Conservation (phyloP, 2,113 vertebrate species). For the Parus major region DNA sequence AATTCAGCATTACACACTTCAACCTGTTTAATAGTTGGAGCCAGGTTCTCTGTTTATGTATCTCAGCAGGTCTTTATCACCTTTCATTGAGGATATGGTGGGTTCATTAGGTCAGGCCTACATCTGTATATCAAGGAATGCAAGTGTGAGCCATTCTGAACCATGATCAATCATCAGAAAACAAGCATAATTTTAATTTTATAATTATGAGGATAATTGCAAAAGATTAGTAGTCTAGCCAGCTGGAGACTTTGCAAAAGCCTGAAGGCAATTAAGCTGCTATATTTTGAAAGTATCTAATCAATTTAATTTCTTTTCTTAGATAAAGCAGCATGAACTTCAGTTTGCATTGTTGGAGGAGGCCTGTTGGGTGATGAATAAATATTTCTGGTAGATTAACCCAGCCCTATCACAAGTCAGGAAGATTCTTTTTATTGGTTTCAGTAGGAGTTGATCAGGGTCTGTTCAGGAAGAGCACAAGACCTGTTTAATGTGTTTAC, state of each 20-base stretch:
- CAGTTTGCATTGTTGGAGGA: background rate
- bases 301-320: slow-evolving; percentile 28
- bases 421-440: background rate
- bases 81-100: accelerated
- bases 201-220: slow-evolving; percentile 37
- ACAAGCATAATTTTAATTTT: background rate
- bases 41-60: background rate
- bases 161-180: background rate
- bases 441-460: background rate
- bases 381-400: background rate
- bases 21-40: background rate
- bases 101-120: background rate
- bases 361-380: background rate
- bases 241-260: slow-evolving; percentile 13
- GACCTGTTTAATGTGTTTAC: background rate
- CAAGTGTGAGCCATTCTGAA: background rate
- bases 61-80: background rate
- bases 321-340: slow-evolving; percentile 11
- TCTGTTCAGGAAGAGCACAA: background rate
- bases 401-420: background rate
- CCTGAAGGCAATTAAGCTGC: slow-evolving; percentile 7
- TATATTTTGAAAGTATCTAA: slow-evolving; percentile 15
- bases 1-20: background rate
- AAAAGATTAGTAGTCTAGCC: slow-evolving; percentile 15
- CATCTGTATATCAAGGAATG: background rate